Evolutionary conservation across 2,888 invertebrate genomes (phyloP).

Genomic region (Drosophila quinaria): DNA sequence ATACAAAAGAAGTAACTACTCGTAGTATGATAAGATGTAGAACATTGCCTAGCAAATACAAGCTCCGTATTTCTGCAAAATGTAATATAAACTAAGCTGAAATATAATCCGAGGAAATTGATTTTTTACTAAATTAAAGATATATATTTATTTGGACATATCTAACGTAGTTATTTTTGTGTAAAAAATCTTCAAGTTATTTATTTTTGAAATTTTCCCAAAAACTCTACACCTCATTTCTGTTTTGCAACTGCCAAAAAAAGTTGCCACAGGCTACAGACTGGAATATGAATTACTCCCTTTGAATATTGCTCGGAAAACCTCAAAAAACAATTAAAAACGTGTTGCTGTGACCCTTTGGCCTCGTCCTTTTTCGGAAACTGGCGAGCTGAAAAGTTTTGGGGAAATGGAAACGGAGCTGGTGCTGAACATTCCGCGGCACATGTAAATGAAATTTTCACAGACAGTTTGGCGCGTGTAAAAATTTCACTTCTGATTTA

Average conservation of each 20-base stretch:
- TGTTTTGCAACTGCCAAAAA: slow-evolving; percentile 6
- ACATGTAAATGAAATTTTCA: slow-evolving; percentile 74
- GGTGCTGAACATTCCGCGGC: slow-evolving; percentile 41
- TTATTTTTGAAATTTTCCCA: neutral
- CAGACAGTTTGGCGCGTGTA: slow-evolving; percentile 77
- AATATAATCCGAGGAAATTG: neutral
- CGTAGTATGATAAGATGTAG: neutral
- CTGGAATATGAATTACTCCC: slow-evolving; percentile 62
- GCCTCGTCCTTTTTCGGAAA: slow-evolving; percentile 18
- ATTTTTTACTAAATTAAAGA: neutral
- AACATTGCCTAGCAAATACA: neutral
- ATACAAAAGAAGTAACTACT: neutral
- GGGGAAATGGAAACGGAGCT: slow-evolving; percentile 9
- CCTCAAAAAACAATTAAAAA: slow-evolving; percentile 74
- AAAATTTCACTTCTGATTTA: slow-evolving; percentile 78
- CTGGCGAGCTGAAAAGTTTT: slow-evolving; percentile 15
- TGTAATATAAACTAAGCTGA: neutral
- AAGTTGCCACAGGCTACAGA: slow-evolving; percentile 35
- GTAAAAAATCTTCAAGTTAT: too few species aligned
- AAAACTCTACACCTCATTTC: neutral
- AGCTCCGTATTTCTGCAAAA: neutral
- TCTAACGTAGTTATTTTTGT: too few species aligned
- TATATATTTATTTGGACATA: neutral
- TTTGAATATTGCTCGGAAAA: slow-evolving; percentile 52
- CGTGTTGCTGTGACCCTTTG: slow-evolving; percentile 61